Evolutionary conservation across 2,113 vertebrate genomes (phyloP).

Genomic region (Oncorhynchus clarkii): DNA sequence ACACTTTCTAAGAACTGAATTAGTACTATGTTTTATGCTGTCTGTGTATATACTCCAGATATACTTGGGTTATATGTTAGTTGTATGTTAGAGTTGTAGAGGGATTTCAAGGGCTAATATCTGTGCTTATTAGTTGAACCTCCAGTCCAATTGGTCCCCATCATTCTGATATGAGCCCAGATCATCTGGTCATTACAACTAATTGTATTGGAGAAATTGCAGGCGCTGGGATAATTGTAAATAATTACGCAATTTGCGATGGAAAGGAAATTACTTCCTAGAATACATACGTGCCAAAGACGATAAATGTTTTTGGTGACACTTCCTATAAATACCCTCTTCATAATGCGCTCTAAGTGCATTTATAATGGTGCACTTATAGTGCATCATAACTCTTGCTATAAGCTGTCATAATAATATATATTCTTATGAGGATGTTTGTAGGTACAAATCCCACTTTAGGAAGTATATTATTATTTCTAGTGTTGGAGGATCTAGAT

Average conservation of each 20-base stretch:
- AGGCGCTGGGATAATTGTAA: conserved; percentile 15
- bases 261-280: conserved; percentile 2
- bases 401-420: no score
- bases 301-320: no score
- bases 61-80: neutral
- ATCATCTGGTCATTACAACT: neutral
- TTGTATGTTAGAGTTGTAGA: neutral
- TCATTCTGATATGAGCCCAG: conserved; percentile 3
- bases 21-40: neutral
- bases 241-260: conserved; percentile 36
- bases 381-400: no score
- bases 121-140: neutral
- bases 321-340: no score
- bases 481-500: no score
- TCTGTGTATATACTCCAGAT: neutral
- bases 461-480: no score
- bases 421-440: conserved; percentile 15
- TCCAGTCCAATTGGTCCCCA: conserved; percentile 2
- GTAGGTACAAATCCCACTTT: neutral
- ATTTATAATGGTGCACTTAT: no score
- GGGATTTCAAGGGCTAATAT: neutral
- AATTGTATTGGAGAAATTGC: conserved; percentile 19
- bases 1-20: neutral
- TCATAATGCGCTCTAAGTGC: no score
- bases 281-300: neutral